Evolutionary conservation across 2,797 vertebrate genomes (phyloP).

Genomic region (Sebastes oblongus): DNA sequence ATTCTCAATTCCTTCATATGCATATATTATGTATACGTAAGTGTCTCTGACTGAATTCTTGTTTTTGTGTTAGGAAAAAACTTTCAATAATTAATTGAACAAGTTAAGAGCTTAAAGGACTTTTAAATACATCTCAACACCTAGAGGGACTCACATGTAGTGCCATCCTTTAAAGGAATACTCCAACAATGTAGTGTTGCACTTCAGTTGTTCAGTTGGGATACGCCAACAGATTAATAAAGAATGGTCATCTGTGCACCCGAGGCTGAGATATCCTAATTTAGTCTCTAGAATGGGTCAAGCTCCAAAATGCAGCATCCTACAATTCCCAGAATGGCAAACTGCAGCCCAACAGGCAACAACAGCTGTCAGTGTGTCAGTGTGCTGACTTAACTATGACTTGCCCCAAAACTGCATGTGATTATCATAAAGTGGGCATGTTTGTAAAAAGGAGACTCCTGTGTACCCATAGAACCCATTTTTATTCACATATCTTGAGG

Average conservation of each 20-base stretch:
- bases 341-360: rapidly evolving
- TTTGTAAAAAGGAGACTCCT: rapidly evolving
- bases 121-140: not conserved
- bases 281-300: not conserved
- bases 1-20: not conserved
- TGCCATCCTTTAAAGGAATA: not conserved
- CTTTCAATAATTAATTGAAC: not conserved
- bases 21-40: not conserved
- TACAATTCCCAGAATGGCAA: not conserved
- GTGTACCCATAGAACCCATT: too few relatives aligned
- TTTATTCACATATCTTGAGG: too few relatives aligned
- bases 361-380: too few relatives aligned
- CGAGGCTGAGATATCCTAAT: not conserved
- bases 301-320: not conserved
- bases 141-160: not conserved
- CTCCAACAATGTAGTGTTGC: not conserved
- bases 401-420: too few relatives aligned
- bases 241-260: not conserved
- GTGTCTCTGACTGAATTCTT: not conserved
- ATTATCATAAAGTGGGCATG: too few relatives aligned
- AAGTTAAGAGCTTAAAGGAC: not conserved
- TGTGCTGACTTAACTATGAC: too few relatives aligned
- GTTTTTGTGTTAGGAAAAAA: not conserved
- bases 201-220: not conserved
- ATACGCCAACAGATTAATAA: not conserved